These are phyloP conservation scores for Listrodromus nycthemerus DNA, from an alignment of 2,888 invertebrate species.

Conservation along the genomic window DNA sequence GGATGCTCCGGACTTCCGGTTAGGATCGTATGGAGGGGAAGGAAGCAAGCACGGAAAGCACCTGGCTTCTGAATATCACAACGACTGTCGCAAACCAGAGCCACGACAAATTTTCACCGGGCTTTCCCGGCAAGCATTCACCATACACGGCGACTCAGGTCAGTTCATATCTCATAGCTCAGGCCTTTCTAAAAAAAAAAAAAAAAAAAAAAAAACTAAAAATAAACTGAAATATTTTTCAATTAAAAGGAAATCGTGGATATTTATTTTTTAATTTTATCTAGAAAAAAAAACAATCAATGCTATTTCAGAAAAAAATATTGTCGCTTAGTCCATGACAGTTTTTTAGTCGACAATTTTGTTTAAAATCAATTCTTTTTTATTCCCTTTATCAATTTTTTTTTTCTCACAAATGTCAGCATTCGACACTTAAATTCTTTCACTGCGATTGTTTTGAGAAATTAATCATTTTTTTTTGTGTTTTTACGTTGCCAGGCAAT, in stretches of 20 bases:
- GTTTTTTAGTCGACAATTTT: too few species aligned
- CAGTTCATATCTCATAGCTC: conserved; percentile 27
- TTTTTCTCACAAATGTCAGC: not conserved
- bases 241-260: too few species aligned
- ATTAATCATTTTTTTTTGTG: not conserved
- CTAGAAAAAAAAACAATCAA: too few species aligned
- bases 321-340: too few species aligned
- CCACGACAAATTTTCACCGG: conserved; percentile 78
- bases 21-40: conserved; percentile 84
- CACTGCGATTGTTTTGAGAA: not conserved
- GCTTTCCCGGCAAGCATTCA: conserved; percentile 83
- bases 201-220: too few species aligned
- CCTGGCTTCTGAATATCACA: conserved; percentile 82
- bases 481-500: conserved; percentile 85
- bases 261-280: too few species aligned
- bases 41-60: conserved; percentile 81
- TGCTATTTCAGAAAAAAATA: too few species aligned
- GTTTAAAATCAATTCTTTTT: not conserved
- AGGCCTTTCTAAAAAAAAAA: not conserved
- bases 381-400: not conserved
- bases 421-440: not conserved
- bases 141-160: conserved; percentile 84
- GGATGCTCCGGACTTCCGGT: conserved; percentile 82
- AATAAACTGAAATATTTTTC: too few species aligned
- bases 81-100: conserved; percentile 75